Conservation (phyloP, 2,888 invertebrate species). For the Patella caerulea region DNA sequence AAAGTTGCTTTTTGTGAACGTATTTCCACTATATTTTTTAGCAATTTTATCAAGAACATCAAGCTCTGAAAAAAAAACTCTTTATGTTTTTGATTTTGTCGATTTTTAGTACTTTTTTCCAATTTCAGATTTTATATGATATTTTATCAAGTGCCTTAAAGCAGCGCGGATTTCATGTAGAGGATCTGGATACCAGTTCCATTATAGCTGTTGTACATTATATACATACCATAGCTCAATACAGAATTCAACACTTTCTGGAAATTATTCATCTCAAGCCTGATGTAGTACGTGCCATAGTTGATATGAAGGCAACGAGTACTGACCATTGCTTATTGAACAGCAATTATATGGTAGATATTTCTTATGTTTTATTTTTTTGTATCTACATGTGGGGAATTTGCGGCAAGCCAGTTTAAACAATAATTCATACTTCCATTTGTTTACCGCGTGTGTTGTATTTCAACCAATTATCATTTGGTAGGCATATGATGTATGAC, state of each 20-base stretch:
- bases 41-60: too few relatives aligned
- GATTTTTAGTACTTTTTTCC: not conserved
- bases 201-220: constrained; percentile 27
- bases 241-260: constrained; percentile 43
- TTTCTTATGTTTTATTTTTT: too few relatives aligned
- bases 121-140: constrained; percentile 24
- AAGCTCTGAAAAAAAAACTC: too few relatives aligned
- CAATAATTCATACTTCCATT: too few relatives aligned
- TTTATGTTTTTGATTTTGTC: too few relatives aligned
- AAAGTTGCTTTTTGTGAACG: too few relatives aligned
- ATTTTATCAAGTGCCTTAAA: constrained; percentile 17
- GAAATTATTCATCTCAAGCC: constrained; percentile 49
- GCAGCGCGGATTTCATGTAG: constrained; percentile 16
- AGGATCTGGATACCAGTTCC: constrained; percentile 1
- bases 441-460: too few relatives aligned
- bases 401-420: too few relatives aligned
- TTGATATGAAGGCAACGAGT: constrained; percentile 30
- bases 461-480: too few relatives aligned
- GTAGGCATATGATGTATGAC: too few relatives aligned
- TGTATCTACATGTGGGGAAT: too few relatives aligned
- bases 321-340: constrained; percentile 38
- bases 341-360: constrained; percentile 47
- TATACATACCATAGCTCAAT: constrained; percentile 15
- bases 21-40: too few relatives aligned
- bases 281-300: constrained; percentile 38